Conservation (phyloP, 1,140 invertebrate genomes). For the Delia radicum region DNA sequence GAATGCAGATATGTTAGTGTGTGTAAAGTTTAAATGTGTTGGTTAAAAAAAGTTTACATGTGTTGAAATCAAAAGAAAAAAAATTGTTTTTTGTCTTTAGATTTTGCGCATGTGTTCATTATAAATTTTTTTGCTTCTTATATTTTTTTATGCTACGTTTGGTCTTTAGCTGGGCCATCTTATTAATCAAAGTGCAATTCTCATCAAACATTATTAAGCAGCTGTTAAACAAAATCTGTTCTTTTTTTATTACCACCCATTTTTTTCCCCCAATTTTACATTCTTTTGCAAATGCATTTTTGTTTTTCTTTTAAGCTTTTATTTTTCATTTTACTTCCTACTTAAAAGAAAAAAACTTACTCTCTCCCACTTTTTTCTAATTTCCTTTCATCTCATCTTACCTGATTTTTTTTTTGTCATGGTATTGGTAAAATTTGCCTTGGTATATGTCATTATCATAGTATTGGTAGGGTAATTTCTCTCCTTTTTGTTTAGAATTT, state of each 20-base stretch:
- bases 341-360: too few species aligned
- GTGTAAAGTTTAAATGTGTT: constrained; percentile 12
- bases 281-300: not conserved
- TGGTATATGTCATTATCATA: too few species aligned
- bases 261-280: not conserved
- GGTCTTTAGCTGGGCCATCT: not conserved
- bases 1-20: constrained; percentile 20
- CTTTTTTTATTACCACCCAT: not conserved
- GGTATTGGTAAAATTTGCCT: not conserved
- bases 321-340: too few species aligned
- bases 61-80: too few species aligned
- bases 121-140: not conserved
- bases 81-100: not conserved
- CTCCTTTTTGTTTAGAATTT: not conserved
- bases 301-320: not conserved
- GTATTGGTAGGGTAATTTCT: too few species aligned
- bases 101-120: constrained; percentile 5
- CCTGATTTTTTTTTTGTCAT: not conserved
- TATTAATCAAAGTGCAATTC: not conserved
- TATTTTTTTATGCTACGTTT: not conserved
- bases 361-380: not conserved
- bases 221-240: not conserved
- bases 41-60: not conserved
- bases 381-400: constrained; percentile 11
- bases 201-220: not conserved